Evolutionary conservation across 2,113 vertebrate species (phyloP).

Genomic region (Chaetops frenatus): DNA sequence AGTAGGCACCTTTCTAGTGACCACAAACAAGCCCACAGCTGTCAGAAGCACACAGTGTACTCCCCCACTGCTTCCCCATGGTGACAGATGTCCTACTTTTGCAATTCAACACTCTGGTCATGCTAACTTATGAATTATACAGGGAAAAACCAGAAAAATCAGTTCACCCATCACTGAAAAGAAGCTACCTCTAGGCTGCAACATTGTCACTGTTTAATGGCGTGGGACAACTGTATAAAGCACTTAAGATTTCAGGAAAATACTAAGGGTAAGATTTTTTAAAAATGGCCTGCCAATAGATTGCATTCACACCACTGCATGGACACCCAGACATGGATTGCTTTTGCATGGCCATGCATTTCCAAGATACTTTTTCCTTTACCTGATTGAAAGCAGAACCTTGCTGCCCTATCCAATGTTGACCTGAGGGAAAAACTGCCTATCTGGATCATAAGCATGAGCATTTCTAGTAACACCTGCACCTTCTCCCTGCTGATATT

Average conservation of each 20-base stretch:
- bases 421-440: not conserved
- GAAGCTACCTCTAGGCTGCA: conserved; percentile 42
- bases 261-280: not conserved
- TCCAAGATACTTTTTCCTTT: not conserved
- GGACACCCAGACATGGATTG: not conserved
- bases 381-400: not conserved
- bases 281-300: not conserved
- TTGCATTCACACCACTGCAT: not conserved
- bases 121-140: conserved; percentile 61
- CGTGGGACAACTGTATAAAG: not conserved
- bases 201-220: not conserved
- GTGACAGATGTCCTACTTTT: conserved; percentile 65
- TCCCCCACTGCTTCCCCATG: conserved; percentile 32
- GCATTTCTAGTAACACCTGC: not conserved
- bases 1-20: conserved; percentile 34
- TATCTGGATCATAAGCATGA: not conserved
- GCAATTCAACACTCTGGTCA: conserved; percentile 21
- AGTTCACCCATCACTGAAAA: conserved; percentile 27
- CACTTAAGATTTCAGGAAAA: not conserved
- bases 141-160: conserved; percentile 13
- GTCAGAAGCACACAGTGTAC: not conserved
- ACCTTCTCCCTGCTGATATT: not conserved
- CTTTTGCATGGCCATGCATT: not conserved
- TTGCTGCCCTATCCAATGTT: not conserved
- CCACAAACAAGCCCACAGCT: conserved; percentile 17